These are phyloP conservation scores for Pheosia gnoma DNA, from an alignment of 2,888 invertebrate species.

Conservation along the genomic window DNA sequence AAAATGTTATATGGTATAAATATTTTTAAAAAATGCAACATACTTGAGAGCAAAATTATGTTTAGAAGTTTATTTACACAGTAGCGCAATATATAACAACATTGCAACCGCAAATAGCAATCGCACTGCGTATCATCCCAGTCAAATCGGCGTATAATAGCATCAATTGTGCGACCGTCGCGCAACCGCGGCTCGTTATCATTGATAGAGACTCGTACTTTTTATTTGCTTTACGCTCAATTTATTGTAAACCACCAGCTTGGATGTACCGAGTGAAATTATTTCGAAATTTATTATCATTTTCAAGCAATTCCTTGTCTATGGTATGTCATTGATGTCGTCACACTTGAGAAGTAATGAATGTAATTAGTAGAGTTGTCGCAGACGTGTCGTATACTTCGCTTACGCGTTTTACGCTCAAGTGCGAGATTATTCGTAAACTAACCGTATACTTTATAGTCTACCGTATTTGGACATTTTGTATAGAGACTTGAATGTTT, in stretches of 20 bases:
- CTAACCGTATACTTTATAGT: too few species aligned
- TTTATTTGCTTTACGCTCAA: constrained; percentile 21
- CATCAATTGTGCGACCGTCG: constrained; percentile 38
- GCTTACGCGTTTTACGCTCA: too few species aligned
- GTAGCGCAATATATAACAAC: constrained; percentile 22
- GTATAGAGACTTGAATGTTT: too few species aligned
- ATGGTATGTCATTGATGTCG: background rate
- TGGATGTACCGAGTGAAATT: constrained; percentile 1
- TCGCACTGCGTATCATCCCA: constrained; percentile 36
- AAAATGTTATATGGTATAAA: too few species aligned
- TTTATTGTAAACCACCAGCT: constrained; percentile 31
- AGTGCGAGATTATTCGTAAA: too few species aligned
- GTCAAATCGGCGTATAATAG: constrained; percentile 61
- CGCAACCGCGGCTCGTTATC: constrained; percentile 20
- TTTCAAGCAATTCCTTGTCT: background rate
- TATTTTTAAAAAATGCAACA: too few species aligned
- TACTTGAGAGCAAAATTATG: too few species aligned
- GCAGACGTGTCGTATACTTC: too few species aligned
- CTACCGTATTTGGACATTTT: too few species aligned
- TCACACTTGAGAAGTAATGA: background rate
- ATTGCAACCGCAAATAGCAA: constrained; percentile 27
- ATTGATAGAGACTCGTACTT: constrained; percentile 20
- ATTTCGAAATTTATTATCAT: constrained; percentile 1
- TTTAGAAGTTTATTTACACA: constrained; percentile 8
- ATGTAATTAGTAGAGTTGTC: too few species aligned